phyloP scores from a whole-genome alignment of 2,888 invertebrate species.

The Macrosiphum euphorbiae region DNA sequence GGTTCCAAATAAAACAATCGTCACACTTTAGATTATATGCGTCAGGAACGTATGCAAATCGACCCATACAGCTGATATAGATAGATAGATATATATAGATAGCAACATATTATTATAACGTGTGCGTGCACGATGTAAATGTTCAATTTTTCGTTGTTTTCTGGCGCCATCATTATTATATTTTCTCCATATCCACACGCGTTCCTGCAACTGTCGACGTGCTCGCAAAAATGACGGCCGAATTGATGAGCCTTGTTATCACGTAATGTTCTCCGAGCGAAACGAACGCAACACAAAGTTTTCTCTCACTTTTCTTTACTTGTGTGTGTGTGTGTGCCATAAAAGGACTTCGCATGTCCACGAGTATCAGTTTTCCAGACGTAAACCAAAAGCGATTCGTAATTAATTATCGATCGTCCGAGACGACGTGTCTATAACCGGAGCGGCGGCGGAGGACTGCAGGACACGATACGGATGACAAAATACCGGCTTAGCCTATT shows the following conservation, averaged over 20 bases:
- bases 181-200: not conserved
- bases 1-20: not conserved
- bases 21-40: not conserved
- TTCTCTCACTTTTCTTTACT: not conserved
- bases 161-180: not conserved
- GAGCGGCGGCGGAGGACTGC: not conserved
- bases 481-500: not conserved
- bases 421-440: not conserved
- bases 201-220: not conserved
- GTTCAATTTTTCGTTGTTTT: not conserved
- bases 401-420: conserved; percentile 53
- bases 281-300: conserved; percentile 7
- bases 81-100: not conserved
- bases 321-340: not conserved
- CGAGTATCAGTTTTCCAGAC: conserved; percentile 7
- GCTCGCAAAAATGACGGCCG: conserved; percentile 16
- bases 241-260: conserved; percentile 40
- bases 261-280: not conserved
- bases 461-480: not conserved
- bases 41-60: not conserved
- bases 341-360: conserved; percentile 30
- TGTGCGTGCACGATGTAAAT: not conserved
- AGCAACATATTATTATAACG: not conserved
- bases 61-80: not conserved
- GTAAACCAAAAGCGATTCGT: conserved; percentile 28